Base-by-base conservation (phyloP, 1,140 invertebrate species). In the Bombus fervidus region DNA sequence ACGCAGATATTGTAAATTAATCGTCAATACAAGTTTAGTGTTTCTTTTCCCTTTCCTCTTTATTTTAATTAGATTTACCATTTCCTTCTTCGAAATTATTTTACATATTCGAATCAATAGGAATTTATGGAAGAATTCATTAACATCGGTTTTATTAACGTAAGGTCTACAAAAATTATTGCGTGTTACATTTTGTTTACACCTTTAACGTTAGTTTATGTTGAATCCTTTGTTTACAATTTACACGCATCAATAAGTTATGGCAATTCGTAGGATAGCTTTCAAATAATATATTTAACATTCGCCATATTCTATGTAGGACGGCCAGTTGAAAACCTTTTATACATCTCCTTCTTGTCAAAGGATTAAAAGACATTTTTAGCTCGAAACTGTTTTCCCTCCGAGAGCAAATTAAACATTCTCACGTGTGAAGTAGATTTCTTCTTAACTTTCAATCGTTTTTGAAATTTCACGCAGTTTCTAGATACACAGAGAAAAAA, bases 301-400 rank as follows among this genome's bases (percentile, higher is more conserved):
- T 76, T 87, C 77, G 76, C 86, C 86, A 87, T 83, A 87, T 81
- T 87, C 72, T 85, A 76, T 76, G 76, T 80, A 85, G 86, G 86
- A 87, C 86, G 86, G 86, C 83, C 77, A 85, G 86, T 85, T 87
- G 77, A 75, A 87, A 75, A 87, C 39, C 53, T 87, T 87, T 78
- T 87, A 78, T 41, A 86, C 72, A 86, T 82, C 59, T 74, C 71
- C 78, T 34, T 76, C 57, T 77, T 75, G 71, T 82, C 41, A 39
- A 82, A 62, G 64, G 79, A 68, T 59, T 74, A 68, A 75, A 81
- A 76, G 43, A 83, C 43, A 34, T 76, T 43, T 73, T 57, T 76
- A 43, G 25, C 31, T 72, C 75, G 68, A 72, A 62, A 85, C 68
- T 47, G 68, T 66, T 66, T 75, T 25, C n/a, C 57, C 53, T 43